These are phyloP conservation scores for Ursus arctos DNA, from an alignment of 2,113 vertebrate genomes.

Conservation along the genomic window DNA sequence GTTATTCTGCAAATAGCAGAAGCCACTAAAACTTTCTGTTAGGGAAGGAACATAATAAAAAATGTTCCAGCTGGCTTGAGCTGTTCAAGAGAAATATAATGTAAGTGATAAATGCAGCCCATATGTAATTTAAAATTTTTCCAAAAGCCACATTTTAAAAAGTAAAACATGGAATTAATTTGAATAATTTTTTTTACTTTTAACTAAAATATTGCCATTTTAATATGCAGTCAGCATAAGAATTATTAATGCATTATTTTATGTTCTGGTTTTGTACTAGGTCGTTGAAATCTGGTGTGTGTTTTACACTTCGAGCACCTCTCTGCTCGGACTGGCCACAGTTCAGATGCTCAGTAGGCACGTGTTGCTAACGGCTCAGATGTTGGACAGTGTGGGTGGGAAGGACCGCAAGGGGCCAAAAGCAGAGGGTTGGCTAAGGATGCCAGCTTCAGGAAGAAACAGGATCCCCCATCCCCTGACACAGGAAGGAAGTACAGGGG, in stretches of 20 bases:
- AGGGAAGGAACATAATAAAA: not conserved
- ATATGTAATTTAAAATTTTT: not conserved
- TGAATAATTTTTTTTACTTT: not conserved
- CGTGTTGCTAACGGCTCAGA: not conserved
- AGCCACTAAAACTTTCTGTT: not conserved
- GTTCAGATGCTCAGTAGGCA: not conserved
- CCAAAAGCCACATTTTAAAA: not conserved
- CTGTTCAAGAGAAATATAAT: not conserved
- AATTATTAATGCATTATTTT: not conserved
- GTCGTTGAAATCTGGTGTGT: not conserved
- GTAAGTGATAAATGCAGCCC: not conserved
- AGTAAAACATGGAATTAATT: conserved; percentile 2
- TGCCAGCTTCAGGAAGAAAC: not conserved
- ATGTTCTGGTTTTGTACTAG: not conserved
- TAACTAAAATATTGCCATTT: not conserved
- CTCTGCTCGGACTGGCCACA: not conserved
- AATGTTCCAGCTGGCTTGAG: not conserved
- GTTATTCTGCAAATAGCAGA: not conserved
- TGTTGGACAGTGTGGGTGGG: not conserved
- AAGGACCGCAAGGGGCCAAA: not conserved
- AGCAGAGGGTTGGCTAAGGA: not conserved
- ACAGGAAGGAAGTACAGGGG: not conserved
- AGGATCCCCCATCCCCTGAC: not conserved
- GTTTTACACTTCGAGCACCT: not conserved
- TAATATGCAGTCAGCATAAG: not conserved